A percentile compares a stretch with the other conserved stretches of the same genome.
Conservation (phyloP, 2,888 invertebrate genomes). For the Pyralis farinalis region DNA sequence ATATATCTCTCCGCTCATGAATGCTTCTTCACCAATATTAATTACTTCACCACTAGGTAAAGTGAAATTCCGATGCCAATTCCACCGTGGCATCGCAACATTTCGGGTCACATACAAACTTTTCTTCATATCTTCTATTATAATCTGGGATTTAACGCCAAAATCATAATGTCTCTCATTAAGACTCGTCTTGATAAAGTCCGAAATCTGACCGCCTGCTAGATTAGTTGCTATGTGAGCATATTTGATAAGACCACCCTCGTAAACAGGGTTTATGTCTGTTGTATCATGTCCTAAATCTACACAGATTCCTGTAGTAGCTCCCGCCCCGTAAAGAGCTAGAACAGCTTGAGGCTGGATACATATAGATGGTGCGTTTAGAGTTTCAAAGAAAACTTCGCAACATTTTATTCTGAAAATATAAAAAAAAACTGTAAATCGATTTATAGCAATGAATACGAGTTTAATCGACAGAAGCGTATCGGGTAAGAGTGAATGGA, state of each 20-base stretch:
- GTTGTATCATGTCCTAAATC: slow-evolving; percentile 54
- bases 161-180: slow-evolving; percentile 27
- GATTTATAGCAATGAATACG: too few species aligned
- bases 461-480: too few species aligned
- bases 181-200: slow-evolving; percentile 35
- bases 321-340: slow-evolving; percentile 55
- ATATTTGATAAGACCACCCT: slow-evolving; percentile 49
- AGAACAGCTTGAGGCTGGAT: slow-evolving; percentile 51
- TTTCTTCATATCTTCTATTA: slow-evolving; percentile 37
- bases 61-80: slow-evolving; percentile 27
- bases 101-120: slow-evolving; percentile 39
- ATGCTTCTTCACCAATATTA: slow-evolving; percentile 45
- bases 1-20: slow-evolving; percentile 45
- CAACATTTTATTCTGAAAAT: slow-evolving; percentile 51
- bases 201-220: slow-evolving; percentile 36
- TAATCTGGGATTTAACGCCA: slow-evolving; percentile 20
- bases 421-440: too few species aligned
- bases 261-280: slow-evolving; percentile 51
- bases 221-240: slow-evolving; percentile 48
- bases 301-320: slow-evolving; percentile 55
- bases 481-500: too few species aligned
- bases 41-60: slow-evolving; percentile 43
- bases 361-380: slow-evolving; percentile 55
- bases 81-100: slow-evolving; percentile 22
- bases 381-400: slow-evolving; percentile 59